These are phyloP conservation scores for Phasianus colchicus DNA, from an alignment of 2,113 vertebrate species.

Conservation along the genomic window DNA sequence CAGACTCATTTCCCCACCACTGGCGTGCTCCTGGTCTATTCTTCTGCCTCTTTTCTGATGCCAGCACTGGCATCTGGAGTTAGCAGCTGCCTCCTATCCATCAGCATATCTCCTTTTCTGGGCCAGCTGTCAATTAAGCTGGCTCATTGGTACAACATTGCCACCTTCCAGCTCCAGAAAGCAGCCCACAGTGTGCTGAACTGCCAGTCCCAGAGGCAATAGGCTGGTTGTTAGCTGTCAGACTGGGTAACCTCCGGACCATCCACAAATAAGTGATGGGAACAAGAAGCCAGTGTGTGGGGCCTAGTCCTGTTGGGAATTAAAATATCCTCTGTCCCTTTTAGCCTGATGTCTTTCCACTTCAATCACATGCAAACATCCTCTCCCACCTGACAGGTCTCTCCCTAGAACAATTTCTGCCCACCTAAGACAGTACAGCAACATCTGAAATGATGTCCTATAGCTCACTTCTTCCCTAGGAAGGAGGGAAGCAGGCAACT, in stretches of 20 bases:
- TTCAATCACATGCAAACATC: background rate
- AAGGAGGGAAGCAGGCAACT: background rate
- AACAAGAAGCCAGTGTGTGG: background rate
- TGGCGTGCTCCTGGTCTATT: background rate
- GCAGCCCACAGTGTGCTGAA: background rate
- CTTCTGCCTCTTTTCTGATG: background rate
- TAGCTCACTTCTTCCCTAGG: background rate
- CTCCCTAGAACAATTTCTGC: background rate
- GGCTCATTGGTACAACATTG: background rate
- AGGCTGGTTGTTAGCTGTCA: background rate
- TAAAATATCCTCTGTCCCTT: background rate
- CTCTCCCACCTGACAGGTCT: background rate
- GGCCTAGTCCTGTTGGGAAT: background rate
- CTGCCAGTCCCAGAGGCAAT: background rate
- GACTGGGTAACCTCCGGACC: background rate
- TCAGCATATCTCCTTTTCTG: background rate
- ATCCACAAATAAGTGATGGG: background rate
- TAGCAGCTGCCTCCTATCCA: constrained; percentile 26
- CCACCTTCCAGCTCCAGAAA: background rate
- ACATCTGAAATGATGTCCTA: background rate
- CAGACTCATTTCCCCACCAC: accelerated
- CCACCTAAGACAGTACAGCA: background rate
- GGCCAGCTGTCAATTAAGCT: constrained; percentile 24
- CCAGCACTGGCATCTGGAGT: background rate
- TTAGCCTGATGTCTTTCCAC: background rate